phyloP scores from a whole-genome alignment of 2,113 vertebrate genomes.

The Paralichthys olivaceus region DNA sequence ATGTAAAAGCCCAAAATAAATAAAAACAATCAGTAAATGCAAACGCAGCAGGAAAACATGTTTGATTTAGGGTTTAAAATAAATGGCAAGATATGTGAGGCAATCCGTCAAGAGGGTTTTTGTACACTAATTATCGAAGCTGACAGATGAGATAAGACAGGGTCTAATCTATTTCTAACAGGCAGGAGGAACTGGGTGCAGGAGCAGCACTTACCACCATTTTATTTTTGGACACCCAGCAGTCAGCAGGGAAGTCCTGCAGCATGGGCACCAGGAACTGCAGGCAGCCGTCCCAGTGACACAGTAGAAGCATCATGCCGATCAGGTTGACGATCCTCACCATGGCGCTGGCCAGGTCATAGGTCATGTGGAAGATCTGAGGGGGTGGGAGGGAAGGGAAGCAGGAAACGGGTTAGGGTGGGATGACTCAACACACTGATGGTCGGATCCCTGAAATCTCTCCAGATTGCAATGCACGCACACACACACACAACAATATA shows the following conservation, averaged over 20 bases:
- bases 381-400: constrained; percentile 11
- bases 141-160: constrained; percentile 67
- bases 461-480: constrained; percentile 10
- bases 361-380: constrained; percentile 99
- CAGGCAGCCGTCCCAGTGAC: constrained; percentile 98
- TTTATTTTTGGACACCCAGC: constrained; percentile 97
- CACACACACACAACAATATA: background rate
- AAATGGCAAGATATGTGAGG: constrained; percentile 46
- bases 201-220: constrained; percentile 92
- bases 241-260: constrained; percentile 95
- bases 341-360: constrained; percentile 96
- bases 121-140: constrained; percentile 70
- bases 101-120: constrained; percentile 62
- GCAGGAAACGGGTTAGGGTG: constrained; percentile 33
- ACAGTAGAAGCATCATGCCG: constrained; percentile 98
- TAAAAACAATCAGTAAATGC: constrained; percentile 42
- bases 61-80: constrained; percentile 56
- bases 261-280: constrained; percentile 99
- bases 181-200: constrained; percentile 7
- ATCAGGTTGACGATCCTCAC: constrained; percentile 96
- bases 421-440: constrained; percentile 32
- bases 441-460: constrained; percentile 43
- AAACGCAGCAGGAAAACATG: constrained; percentile 52
- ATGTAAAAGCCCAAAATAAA: constrained; percentile 31
- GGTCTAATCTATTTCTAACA: constrained; percentile 65